Conservation (phyloP, 2,888 invertebrate genomes). For the Monopis laevigella region DNA sequence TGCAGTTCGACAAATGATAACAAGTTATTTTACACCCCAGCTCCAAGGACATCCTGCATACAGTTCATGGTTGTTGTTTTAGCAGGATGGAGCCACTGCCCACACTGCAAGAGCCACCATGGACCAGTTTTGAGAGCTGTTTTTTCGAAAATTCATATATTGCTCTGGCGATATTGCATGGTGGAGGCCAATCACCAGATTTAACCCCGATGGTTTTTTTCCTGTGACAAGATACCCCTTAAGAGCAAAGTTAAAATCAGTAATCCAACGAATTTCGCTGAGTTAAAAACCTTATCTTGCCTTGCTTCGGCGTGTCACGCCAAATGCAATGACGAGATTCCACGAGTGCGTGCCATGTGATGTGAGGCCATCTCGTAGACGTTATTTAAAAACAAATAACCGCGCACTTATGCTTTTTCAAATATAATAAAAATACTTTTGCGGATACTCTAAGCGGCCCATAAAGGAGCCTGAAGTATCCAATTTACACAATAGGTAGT, state of each 20-base stretch:
- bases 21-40: constrained; percentile 10
- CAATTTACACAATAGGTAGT: too few relatives aligned
- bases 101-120: constrained; percentile 18
- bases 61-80: constrained; percentile 15
- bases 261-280: constrained; percentile 1
- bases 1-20: background rate
- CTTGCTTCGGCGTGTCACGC: constrained; percentile 4
- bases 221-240: too few relatives aligned
- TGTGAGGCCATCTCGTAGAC: background rate
- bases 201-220: constrained; percentile 22
- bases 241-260: constrained; percentile 1
- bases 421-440: too few relatives aligned
- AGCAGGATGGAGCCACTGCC: too few relatives aligned
- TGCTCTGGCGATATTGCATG: constrained; percentile 20
- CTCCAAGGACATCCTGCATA: constrained; percentile 11
- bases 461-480: too few relatives aligned
- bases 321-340: background rate
- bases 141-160: constrained; percentile 18
- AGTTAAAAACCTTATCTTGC: background rate
- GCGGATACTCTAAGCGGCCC: too few relatives aligned
- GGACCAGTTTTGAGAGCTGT: constrained; percentile 14
- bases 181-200: constrained; percentile 23
- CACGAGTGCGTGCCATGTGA: background rate
- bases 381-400: too few relatives aligned
- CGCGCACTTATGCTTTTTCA: too few relatives aligned